phyloP scores from a whole-genome alignment of 1,140 invertebrate species.

The Lutraria rhynchaena region DNA sequence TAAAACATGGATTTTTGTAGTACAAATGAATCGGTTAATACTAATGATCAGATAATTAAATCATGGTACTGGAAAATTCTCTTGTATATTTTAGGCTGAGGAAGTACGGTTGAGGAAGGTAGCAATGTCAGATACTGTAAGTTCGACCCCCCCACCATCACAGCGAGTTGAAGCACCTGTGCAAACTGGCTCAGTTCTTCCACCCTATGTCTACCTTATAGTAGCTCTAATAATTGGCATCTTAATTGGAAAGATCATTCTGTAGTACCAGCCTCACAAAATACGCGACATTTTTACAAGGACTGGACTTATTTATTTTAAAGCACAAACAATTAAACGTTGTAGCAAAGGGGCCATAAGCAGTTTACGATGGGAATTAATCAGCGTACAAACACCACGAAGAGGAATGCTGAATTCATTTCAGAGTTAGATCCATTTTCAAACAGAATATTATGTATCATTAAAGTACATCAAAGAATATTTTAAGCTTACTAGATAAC shows the following conservation, averaged over 20 bases:
- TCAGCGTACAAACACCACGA: too few species aligned
- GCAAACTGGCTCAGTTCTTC: constrained; percentile 65
- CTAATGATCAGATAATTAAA: constrained; percentile 23
- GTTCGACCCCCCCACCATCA: constrained; percentile 74
- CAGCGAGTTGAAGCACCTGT: constrained; percentile 67
- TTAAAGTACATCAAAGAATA: too few species aligned
- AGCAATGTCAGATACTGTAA: constrained; percentile 85
- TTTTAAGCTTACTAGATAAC: too few species aligned
- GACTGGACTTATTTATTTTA: constrained; percentile 20
- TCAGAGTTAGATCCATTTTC: too few species aligned
- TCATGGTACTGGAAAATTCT: too few species aligned
- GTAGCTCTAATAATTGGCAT: constrained; percentile 82
- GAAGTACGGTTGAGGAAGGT: constrained; percentile 84
- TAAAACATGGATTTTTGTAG: too few species aligned
- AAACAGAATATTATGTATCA: too few species aligned
- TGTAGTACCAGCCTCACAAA: constrained; percentile 67
- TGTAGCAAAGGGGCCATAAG: constrained; percentile 36
- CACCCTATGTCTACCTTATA: constrained; percentile 81
- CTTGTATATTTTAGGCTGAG: constrained; percentile 80
- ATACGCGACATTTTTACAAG: constrained; percentile 1
- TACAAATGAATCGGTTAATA: too few species aligned
- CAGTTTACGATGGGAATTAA: not conserved
- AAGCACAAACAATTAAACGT: constrained; percentile 28
- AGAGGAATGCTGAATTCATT: too few species aligned
- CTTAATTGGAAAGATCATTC: constrained; percentile 83